Conservation (phyloP, 2,797 vertebrate species). For the Lepilemur ruficaudatus region DNA sequence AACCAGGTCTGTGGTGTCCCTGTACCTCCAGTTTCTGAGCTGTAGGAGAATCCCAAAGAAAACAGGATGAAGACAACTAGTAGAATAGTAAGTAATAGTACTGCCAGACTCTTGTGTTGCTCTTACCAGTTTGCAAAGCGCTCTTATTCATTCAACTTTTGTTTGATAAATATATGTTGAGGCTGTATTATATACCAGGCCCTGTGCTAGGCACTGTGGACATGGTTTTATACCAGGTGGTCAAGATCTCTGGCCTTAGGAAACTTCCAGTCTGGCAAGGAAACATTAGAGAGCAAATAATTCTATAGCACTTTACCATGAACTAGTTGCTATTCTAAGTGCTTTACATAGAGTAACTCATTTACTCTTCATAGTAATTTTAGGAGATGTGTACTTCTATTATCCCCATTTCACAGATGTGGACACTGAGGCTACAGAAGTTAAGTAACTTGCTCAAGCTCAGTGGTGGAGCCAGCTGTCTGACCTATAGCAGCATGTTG, state of each 20-base stretch:
- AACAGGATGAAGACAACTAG: not conserved
- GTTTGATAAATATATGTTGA: not conserved
- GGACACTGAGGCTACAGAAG: not conserved
- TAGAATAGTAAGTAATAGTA: not conserved
- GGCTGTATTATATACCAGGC: not conserved
- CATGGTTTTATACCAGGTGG: not conserved
- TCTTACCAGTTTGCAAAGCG: not conserved
- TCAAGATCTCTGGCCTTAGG: not conserved
- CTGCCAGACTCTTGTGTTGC: not conserved
- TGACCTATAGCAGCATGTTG: not conserved
- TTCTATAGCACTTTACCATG: not conserved
- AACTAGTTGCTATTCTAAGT: not conserved
- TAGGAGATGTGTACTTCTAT: not conserved
- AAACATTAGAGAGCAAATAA: not conserved
- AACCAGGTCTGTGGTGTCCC: not conserved
- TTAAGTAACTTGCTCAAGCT: not conserved
- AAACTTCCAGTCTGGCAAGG: not conserved
- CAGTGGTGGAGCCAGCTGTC: not conserved
- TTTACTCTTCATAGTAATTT: not conserved
- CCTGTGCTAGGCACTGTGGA: not conserved
- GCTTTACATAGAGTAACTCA: not conserved
- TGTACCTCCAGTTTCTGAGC: not conserved
- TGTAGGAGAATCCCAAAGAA: not conserved
- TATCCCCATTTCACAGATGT: not conserved
- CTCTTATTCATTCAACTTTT: not conserved